Base-by-base conservation (phyloP, 2,113 vertebrate species). In the Sprattus sprattus region DNA sequence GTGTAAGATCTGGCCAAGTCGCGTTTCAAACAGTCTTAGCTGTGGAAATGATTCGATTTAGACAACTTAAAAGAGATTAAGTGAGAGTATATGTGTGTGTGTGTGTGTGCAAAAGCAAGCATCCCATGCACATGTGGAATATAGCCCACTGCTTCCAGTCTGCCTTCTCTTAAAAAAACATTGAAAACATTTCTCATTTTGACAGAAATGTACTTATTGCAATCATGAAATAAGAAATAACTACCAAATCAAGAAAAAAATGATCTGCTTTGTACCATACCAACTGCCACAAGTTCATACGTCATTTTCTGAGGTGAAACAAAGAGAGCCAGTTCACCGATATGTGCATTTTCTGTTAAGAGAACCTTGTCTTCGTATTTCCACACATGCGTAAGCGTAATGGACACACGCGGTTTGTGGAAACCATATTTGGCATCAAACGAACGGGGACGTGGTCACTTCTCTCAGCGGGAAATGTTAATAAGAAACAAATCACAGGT, bases 361-460 rank as follows among this genome's bases (percentile, higher is more conserved):
- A 39, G 15, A 39, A 78, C 71, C 71, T 39, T 32, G 25, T 39
- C 71, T 78, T 78, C 44, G 71, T 44, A 39, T 78, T 78, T 39
- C 71, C 28, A 78, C 11, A 15, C 11, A 15, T 15, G 71, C n/a
- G 25, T 16, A 39, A 75, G 32, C 71, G 20, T 39, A 39, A 39
- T 39, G 46, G 81, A 49, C 83, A 45, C 45, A 83, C 84, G 13
- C 57, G 39, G 52, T 85, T 82, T 86, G 67, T 85, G 78, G 46
- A 83, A 88, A 84, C 85, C 44, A 52, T n/a, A 57, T 49, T 82
- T 87, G 82, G 4, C 15, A 81, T 44, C 15, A 50, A 47, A 81
- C 64, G 81, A 84, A 50, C 28, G 83, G 0, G 28, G 28, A 39
- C 39, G 10, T 60, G 18, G 22, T 22, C 54, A 22, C 20, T 22